Evolutionary conservation across 2,888 invertebrate genomes (phyloP), one percentile per base, ranked within the genome.

Genomic region (Drosophila putrida): DNA sequence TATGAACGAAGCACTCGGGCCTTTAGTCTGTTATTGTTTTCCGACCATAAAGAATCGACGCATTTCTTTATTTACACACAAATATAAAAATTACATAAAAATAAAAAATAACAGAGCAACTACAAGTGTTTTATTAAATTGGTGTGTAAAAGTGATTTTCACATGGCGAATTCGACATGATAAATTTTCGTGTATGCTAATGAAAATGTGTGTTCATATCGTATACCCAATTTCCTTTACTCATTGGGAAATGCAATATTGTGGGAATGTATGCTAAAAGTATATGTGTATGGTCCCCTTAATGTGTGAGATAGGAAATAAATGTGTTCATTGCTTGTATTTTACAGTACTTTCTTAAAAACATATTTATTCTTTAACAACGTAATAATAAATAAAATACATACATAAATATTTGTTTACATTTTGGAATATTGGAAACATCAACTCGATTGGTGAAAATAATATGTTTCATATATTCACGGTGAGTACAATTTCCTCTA

Each of bases 371-470:
- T 51, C 10, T 51, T 64, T 46, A 64, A 64, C 64, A 60, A 44
- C 60, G 35, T 61, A 55, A 31, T 3, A 31, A 51, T 53, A 43
- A 54, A 61, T 60, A 44, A 50, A 28, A 50, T 41, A 33, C 11
- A 50, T 36, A 44, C n/a, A 60, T 73, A 71, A 59, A 54, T 67
- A 68, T 43, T 60, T 66, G 41, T 50, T 54, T 39, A 44, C 33
- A 54, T 25, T 61, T 33, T 31, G 10, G 2, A 9, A 36, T 41
- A 13, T 50, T 41, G 20, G 41, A 46, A 39, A 68, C 27, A 31
- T 44, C 5, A 51, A 43, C 44, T 31, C 10, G 28, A 41, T 31
- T n/a, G 15, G 39, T 15, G 10, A 41, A 41, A 31, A 2, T 51
- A 27, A 31, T 8, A 8, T 28, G 1, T 6, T 3, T 5, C 28